Conservation (phyloP, 2,113 vertebrate genomes). For the Ariopsis seemanni region DNA sequence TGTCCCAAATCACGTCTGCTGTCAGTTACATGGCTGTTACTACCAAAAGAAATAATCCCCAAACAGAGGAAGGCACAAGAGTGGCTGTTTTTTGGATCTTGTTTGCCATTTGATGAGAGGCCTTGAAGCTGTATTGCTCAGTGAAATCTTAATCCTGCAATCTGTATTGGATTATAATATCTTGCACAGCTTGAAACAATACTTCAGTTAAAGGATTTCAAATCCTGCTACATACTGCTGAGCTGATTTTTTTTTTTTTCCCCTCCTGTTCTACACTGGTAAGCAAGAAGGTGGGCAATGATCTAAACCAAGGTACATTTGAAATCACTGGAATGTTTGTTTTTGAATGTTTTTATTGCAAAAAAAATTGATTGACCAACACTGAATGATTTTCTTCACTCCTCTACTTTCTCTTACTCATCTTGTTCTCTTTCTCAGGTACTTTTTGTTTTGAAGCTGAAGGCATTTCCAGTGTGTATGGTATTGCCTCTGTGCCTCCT, state of each 20-base stretch:
- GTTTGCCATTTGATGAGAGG: slow-evolving; percentile 11
- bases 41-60: slow-evolving; percentile 30
- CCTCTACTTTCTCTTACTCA: slow-evolving; percentile 21
- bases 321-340: slow-evolving; percentile 48
- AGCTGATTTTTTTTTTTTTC: slow-evolving; percentile 14
- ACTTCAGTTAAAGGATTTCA: not conserved
- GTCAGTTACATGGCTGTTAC: slow-evolving; percentile 34
- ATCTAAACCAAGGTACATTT: slow-evolving; percentile 55
- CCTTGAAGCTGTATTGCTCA: slow-evolving; percentile 29
- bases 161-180: slow-evolving; percentile 19
- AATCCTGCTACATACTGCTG: slow-evolving; percentile 6
- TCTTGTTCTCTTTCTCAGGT: slow-evolving; percentile 47
- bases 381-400: slow-evolving; percentile 21
- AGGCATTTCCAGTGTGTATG: slow-evolving; percentile 38
- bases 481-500: slow-evolving; percentile 39
- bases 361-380: not conserved
- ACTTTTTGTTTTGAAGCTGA: slow-evolving; percentile 31
- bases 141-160: slow-evolving; percentile 32
- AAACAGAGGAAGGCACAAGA: slow-evolving; percentile 13
- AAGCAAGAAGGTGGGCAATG: slow-evolving; percentile 35
- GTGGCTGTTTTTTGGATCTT: slow-evolving; percentile 16
- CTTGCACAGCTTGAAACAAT: slow-evolving; percentile 36
- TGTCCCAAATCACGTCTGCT: slow-evolving; percentile 41
- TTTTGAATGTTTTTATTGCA: slow-evolving; percentile 57
- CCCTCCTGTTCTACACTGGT: not conserved